Conservation (phyloP, 2,888 invertebrate species). For the Drosophila tripunctata region DNA sequence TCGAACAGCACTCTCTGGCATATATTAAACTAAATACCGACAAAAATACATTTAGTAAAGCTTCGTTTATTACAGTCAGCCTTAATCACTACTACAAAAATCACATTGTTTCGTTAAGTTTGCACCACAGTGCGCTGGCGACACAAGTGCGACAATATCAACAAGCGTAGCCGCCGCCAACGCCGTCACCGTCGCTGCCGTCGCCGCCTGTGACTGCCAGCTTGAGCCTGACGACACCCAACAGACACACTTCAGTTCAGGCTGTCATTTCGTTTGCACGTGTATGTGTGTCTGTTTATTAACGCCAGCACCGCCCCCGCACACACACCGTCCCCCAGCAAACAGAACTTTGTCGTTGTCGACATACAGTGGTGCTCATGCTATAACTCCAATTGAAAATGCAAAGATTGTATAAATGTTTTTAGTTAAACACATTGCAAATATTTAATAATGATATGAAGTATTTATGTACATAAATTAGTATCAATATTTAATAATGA, state of each 20-base stretch:
- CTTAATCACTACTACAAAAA: too few relatives aligned
- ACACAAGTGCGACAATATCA: slow-evolving; percentile 69
- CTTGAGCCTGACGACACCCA: slow-evolving; percentile 62
- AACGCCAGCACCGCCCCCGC: slow-evolving; percentile 49
- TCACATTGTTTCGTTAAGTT: too few relatives aligned
- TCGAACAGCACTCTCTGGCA: not conserved
- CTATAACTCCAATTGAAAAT: not conserved
- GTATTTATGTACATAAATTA: too few relatives aligned
- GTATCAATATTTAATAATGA: too few relatives aligned
- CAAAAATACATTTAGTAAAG: not conserved
- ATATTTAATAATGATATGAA: too few relatives aligned
- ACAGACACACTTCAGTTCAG: slow-evolving; percentile 74
- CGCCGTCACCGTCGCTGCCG: slow-evolving; percentile 45
- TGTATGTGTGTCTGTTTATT: slow-evolving; percentile 74
- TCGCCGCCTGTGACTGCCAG: slow-evolving; percentile 24
- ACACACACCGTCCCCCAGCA: slow-evolving; percentile 29
- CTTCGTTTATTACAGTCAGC: too few relatives aligned
- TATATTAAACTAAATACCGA: not conserved
- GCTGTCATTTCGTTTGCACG: slow-evolving; percentile 57
- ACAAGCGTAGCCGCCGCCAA: slow-evolving; percentile 62
- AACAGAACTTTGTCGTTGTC: slow-evolving; percentile 53
- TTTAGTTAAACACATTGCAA: too few relatives aligned
- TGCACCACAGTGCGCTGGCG: slow-evolving; percentile 52
- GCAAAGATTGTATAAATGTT: too few relatives aligned
- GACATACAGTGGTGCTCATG: slow-evolving; percentile 21